phyloP scores from a whole-genome alignment of 2,113 vertebrate genomes.

The Rallus limicola region DNA sequence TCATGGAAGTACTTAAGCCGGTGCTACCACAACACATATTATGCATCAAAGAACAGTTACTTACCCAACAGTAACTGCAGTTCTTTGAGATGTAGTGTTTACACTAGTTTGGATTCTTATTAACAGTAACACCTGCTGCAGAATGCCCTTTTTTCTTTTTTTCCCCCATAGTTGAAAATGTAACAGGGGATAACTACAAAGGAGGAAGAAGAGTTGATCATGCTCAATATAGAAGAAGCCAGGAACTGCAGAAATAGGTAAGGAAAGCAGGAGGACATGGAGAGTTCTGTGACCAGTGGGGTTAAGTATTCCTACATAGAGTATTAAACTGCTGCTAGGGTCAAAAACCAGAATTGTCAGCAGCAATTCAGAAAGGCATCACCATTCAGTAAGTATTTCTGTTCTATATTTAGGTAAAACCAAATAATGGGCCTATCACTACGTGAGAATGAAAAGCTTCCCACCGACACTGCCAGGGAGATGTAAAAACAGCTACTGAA shows the following conservation, averaged over 20 bases:
- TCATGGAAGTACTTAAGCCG: neutral
- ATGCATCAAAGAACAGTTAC: neutral
- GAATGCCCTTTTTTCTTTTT: neutral
- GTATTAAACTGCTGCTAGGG: neutral
- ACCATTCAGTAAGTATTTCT: neutral
- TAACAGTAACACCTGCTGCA: neutral
- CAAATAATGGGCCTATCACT: neutral
- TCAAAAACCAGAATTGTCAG: neutral
- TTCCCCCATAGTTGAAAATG: neutral
- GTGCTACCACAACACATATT: neutral
- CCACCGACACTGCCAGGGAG: neutral
- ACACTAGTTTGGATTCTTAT: neutral
- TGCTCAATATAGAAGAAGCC: neutral
- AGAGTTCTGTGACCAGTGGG: neutral
- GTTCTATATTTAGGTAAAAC: neutral
- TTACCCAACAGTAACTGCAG: neutral
- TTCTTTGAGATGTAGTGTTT: neutral
- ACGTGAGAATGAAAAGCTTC: neutral
- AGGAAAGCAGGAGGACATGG: neutral
- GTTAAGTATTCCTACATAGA: neutral
- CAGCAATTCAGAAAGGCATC: neutral
- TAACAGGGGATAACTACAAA: neutral
- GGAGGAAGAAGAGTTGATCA: neutral
- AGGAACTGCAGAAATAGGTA: neutral
- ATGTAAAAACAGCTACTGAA: neutral